These are phyloP conservation scores for Epicauta chinensis DNA, from an alignment of 1,140 invertebrate genomes.

Conservation along the genomic window DNA sequence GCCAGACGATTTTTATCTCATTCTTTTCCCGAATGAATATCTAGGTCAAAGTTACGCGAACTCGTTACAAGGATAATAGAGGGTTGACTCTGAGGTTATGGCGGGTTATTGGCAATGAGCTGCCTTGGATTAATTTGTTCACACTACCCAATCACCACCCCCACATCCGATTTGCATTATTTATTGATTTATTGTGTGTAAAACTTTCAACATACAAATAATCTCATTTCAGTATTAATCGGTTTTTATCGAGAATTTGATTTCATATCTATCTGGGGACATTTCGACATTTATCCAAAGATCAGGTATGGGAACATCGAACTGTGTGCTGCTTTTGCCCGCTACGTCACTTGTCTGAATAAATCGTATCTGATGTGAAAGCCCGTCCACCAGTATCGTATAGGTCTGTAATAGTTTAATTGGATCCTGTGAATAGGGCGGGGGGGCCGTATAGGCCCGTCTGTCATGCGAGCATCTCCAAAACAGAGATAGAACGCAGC, in stretches of 20 bases:
- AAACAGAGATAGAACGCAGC: conserved; percentile 3
- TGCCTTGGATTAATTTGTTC: conserved; percentile 14
- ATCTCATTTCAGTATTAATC: too few relatives aligned
- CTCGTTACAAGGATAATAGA: conserved; percentile 28
- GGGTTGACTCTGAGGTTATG: conserved; percentile 18
- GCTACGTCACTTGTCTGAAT: too few relatives aligned
- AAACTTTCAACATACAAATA: not conserved
- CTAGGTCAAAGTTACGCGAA: conserved; percentile 29
- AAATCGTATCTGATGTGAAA: conserved; percentile 5
- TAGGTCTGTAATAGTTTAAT: conserved; percentile 22
- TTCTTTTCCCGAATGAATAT: conserved; percentile 28
- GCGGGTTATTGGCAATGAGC: conserved; percentile 23
- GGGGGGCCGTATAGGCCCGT: conserved; percentile 18
- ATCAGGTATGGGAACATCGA: too few relatives aligned
- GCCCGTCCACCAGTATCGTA: conserved; percentile 2
- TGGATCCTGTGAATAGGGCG: conserved; percentile 20
- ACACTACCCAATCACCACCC: conserved; percentile 3
- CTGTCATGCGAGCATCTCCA: conserved; percentile 13
- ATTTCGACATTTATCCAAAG: too few relatives aligned
- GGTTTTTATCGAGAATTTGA: not conserved
- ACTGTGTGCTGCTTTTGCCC: too few relatives aligned
- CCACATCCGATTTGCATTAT: conserved; percentile 16
- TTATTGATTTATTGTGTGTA: conserved; percentile 17
- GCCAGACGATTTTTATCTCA: conserved; percentile 28
- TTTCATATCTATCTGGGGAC: too few relatives aligned